Evolutionary conservation across 1,140 invertebrate species (phyloP).

Genomic region (Macrostomum lignano): DNA sequence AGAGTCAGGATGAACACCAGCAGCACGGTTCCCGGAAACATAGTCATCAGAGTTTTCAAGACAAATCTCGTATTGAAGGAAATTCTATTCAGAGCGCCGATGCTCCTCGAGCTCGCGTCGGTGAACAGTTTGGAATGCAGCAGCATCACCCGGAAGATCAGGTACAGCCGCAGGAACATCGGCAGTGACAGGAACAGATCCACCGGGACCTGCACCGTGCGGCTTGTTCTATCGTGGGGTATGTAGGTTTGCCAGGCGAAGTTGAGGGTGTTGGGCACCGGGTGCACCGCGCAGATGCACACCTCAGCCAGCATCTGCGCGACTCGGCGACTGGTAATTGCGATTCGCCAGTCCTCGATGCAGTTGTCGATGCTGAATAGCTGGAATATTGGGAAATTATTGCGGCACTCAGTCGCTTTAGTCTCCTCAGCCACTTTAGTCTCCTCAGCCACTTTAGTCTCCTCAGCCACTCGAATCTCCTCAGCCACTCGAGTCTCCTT

Average conservation of each 20-base stretch:
- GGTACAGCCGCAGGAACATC: slow-evolving; percentile 84
- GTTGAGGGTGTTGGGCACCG: slow-evolving; percentile 73
- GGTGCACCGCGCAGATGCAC: slow-evolving; percentile 74
- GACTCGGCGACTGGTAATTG: slow-evolving; percentile 85
- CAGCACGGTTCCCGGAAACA: slow-evolving; percentile 75
- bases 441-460: not conserved
- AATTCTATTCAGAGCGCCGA: slow-evolving; percentile 76
- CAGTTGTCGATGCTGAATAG: slow-evolving; percentile 98
- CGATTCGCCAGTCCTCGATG: slow-evolving; percentile 97
- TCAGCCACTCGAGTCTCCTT: not conserved
- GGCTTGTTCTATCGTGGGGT: too few relatives aligned
- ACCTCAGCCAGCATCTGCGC: slow-evolving; percentile 69
- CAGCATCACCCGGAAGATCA: slow-evolving; percentile 87
- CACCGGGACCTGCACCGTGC: slow-evolving; percentile 2
- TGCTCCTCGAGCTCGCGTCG: slow-evolving; percentile 51
- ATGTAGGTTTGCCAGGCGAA: slow-evolving; percentile 58
- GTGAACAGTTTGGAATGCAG: slow-evolving; percentile 87
- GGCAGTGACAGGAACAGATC: slow-evolving; percentile 73
- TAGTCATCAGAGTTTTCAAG: slow-evolving; percentile 86
- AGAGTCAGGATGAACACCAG: slow-evolving; percentile 54
- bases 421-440: not conserved
- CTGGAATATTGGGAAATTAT: slow-evolving; percentile 32
- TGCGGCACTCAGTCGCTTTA: not conserved
- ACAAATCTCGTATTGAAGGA: slow-evolving; percentile 93
- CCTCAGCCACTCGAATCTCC: too few relatives aligned